Evolutionary conservation across 2,888 invertebrate genomes (phyloP).

Genomic region (Athalia rosae): DNA sequence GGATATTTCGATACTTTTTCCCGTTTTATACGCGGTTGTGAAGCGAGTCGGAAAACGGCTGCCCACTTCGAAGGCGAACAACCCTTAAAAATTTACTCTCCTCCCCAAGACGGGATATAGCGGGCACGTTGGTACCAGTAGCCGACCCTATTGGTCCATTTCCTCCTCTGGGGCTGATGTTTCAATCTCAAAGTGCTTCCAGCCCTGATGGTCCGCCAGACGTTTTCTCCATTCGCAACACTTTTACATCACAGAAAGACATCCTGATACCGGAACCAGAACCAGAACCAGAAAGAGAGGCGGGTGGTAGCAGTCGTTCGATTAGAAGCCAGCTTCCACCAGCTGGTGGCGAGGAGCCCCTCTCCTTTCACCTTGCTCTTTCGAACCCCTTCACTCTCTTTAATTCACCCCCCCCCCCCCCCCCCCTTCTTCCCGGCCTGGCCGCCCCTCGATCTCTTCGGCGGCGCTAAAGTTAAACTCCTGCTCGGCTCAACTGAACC

Average conservation of each 20-base stretch:
- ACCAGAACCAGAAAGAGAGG: neutral
- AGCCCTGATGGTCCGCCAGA: too few species aligned
- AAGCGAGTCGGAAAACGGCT: conserved; percentile 5
- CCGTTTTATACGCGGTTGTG: neutral
- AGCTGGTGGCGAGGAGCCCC: neutral
- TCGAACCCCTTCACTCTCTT: neutral
- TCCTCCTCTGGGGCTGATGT: conserved; percentile 33
- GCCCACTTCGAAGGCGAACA: conserved; percentile 54
- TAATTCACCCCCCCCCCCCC: conserved; percentile 11
- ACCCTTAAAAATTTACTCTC: conserved; percentile 54
- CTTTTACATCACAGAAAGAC: conserved; percentile 21
- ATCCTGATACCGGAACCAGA: neutral
- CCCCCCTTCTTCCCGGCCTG: conserved; percentile 25
- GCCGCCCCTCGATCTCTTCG: conserved; percentile 46
- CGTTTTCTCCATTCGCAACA: neutral
- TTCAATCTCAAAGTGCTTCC: conserved; percentile 42
- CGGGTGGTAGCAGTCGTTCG: conserved; percentile 46
- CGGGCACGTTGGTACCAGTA: neutral
- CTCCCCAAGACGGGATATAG: neutral
- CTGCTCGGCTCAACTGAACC: conserved; percentile 50
- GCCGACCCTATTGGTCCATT: conserved; percentile 34
- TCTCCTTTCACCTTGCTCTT: neutral
- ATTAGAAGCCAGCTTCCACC: conserved; percentile 47
- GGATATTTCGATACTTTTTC: too few species aligned
- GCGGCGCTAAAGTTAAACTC: conserved; percentile 57